Evolutionary conservation across 1,140 invertebrate genomes (phyloP).

Genomic region (Melanaphis sacchari): DNA sequence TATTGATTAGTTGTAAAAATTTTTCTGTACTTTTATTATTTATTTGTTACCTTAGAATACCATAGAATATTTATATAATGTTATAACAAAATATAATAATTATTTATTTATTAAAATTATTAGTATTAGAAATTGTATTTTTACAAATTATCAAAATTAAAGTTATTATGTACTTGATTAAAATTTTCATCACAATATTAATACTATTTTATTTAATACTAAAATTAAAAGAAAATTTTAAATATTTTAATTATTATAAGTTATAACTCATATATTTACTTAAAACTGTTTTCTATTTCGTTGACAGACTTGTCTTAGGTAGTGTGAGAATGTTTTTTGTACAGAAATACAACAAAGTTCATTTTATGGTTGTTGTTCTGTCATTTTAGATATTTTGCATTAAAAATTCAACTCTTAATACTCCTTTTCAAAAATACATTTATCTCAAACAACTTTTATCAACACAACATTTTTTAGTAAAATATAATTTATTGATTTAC

Average conservation of each 20-base stretch:
- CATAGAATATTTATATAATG: too few relatives aligned
- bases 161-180: background rate
- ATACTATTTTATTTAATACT: background rate
- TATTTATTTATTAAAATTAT: too few relatives aligned
- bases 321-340: background rate
- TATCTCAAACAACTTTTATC: background rate
- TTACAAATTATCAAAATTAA: background rate
- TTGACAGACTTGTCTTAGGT: background rate
- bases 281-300: background rate
- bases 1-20: too few relatives aligned
- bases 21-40: too few relatives aligned
- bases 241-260: too few relatives aligned
- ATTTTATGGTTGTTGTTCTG: background rate
- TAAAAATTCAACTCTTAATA: background rate
- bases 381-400: background rate
- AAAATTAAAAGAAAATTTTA: too few relatives aligned
- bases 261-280: background rate
- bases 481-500: background rate
- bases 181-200: background rate
- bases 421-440: background rate
- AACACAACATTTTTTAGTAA: background rate
- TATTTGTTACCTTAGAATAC: too few relatives aligned
- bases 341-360: background rate
- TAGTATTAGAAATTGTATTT: background rate
- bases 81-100: too few relatives aligned